Conservation (phyloP, 2,888 invertebrate genomes). For the Apotomis capreana region DNA sequence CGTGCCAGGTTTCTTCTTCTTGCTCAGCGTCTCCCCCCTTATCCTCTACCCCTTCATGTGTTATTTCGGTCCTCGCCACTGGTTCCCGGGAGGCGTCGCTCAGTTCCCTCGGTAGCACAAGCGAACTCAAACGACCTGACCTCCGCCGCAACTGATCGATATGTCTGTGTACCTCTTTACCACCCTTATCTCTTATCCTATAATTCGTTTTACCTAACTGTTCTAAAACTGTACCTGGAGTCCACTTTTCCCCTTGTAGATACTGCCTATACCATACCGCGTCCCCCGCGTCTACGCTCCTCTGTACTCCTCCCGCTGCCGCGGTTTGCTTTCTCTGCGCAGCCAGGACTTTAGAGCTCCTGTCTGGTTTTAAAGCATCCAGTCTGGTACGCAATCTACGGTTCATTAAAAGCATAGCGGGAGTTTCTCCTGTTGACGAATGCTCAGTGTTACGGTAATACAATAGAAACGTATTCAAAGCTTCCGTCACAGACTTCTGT, state of each 20-base stretch:
- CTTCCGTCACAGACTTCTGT: background rate
- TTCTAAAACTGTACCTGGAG: background rate
- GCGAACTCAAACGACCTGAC: background rate
- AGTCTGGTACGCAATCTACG: slow-evolving; percentile 1
- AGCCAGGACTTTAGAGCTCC: background rate
- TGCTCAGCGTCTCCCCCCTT: background rate
- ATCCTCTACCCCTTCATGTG: background rate
- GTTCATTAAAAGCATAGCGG: background rate
- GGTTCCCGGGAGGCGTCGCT: background rate
- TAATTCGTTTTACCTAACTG: background rate
- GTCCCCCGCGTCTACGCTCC: background rate
- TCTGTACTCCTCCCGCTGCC: background rate
- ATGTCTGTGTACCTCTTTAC: slow-evolving; percentile 5
- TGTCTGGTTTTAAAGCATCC: slow-evolving; percentile 7
- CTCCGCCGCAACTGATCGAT: slow-evolving; percentile 12
- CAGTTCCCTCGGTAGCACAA: background rate
- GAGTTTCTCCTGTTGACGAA: background rate
- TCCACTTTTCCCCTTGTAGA: slow-evolving; percentile 10
- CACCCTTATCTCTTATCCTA: background rate
- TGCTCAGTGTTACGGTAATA: slow-evolving; percentile 9
- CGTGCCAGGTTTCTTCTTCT: slow-evolving; percentile 8
- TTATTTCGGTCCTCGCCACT: background rate
- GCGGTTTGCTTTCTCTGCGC: background rate
- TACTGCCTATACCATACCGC: background rate
- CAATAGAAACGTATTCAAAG: background rate